Evolutionary conservation across 2,113 vertebrate species (phyloP).

Genomic region (Oreochromis tanganicae): DNA sequence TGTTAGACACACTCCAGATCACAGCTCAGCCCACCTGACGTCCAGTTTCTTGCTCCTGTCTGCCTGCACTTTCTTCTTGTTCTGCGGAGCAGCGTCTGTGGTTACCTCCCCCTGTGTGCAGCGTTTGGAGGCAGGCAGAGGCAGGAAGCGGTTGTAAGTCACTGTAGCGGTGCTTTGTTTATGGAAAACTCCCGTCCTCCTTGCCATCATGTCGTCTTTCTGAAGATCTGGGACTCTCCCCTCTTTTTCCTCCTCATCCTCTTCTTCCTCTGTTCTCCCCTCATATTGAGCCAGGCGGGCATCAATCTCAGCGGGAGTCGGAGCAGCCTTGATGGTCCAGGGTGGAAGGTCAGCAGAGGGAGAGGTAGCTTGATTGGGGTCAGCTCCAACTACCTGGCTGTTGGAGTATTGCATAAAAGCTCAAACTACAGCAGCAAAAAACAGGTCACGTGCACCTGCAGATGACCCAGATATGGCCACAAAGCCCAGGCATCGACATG

Average conservation of each 20-base stretch:
- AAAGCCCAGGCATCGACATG: constrained; percentile 1
- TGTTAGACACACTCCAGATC: not conserved
- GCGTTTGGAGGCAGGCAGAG: constrained; percentile 47
- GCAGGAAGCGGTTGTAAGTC: constrained; percentile 63
- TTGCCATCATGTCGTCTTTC: constrained; percentile 76
- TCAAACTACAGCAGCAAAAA: constrained; percentile 1
- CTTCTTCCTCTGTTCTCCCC: constrained; percentile 34
- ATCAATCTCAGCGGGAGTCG: constrained; percentile 49
- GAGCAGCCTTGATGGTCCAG: not conserved
- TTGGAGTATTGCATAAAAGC: constrained; percentile 21
- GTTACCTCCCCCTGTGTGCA: constrained; percentile 12
- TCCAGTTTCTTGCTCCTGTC: constrained; percentile 13
- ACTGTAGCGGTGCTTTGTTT: constrained; percentile 29
- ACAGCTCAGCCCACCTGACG: constrained; percentile 53
- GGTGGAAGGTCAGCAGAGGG: not conserved
- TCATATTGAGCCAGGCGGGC: constrained; percentile 56
- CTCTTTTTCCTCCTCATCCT: constrained; percentile 61
- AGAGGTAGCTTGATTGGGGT: not conserved
- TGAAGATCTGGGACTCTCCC: constrained; percentile 63
- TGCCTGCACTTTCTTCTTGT: constrained; percentile 18
- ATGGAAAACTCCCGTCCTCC: constrained; percentile 65
- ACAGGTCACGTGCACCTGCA: not conserved
- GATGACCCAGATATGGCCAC: not conserved
- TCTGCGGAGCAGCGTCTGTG: constrained; percentile 20
- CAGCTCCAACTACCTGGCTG: constrained; percentile 38